Evolutionary conservation across 2,797 vertebrate species (phyloP).

Genomic region (Takifugu rubripes): DNA sequence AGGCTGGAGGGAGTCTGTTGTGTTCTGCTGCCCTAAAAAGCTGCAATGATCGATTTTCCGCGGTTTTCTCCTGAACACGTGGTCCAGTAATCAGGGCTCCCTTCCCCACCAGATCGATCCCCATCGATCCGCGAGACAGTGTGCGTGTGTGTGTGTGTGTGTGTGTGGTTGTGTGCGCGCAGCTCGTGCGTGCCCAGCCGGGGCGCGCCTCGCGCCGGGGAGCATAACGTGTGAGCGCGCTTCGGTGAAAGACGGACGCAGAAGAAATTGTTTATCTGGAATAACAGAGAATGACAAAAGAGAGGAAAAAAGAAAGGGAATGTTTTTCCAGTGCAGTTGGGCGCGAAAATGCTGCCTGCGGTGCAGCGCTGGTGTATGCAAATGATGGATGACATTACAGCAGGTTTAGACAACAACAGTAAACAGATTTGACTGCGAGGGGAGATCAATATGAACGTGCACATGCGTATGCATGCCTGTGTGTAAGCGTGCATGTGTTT

Average conservation of each 20-base stretch:
- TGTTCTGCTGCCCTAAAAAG: slow-evolving; percentile 83
- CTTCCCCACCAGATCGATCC: slow-evolving; percentile 82
- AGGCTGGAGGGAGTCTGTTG: slow-evolving; percentile 74
- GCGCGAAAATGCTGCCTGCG: slow-evolving; percentile 16
- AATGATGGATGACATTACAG: slow-evolving; percentile 81
- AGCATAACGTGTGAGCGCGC: slow-evolving; percentile 53
- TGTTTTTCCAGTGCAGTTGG: background rate
- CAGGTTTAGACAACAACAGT: slow-evolving; percentile 81
- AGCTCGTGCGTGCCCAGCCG: background rate
- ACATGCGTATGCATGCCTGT: slow-evolving; percentile 54
- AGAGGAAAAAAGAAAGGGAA: background rate
- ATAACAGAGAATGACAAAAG: slow-evolving; percentile 49
- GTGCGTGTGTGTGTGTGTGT: slow-evolving; percentile 47
- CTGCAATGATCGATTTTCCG: slow-evolving; percentile 86
- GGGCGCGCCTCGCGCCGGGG: slow-evolving; percentile 14
- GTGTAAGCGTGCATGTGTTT: slow-evolving; percentile 41
- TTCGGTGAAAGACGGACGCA: slow-evolving; percentile 63
- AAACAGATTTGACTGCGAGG: slow-evolving; percentile 78
- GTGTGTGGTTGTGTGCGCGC: background rate
- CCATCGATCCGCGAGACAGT: slow-evolving; percentile 73
- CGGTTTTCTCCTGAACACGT: slow-evolving; percentile 84
- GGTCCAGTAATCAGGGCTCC: slow-evolving; percentile 85
- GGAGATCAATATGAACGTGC: slow-evolving; percentile 63
- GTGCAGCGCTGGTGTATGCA: slow-evolving; percentile 72
- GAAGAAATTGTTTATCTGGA: slow-evolving; percentile 71